Evolutionary conservation across 2,888 invertebrate genomes (phyloP).

Genomic region (Strigamia transsilvanica): DNA sequence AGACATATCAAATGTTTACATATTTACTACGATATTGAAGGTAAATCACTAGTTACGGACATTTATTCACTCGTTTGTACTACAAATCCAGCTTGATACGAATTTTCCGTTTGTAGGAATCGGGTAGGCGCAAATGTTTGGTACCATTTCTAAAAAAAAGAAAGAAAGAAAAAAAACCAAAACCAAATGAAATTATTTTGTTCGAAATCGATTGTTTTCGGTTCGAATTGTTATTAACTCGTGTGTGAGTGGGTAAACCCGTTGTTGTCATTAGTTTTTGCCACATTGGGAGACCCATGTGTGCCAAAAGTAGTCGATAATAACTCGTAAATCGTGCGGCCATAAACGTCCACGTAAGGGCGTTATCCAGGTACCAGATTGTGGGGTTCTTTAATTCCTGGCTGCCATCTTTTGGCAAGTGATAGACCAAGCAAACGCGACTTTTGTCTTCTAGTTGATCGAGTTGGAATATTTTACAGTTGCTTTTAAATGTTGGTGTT

Average conservation of each 20-base stretch:
- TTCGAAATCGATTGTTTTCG: not conserved
- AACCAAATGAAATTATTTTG: constrained; percentile 19
- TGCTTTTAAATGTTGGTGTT: constrained; percentile 39
- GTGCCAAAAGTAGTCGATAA: constrained; percentile 11
- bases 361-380: constrained; percentile 37
- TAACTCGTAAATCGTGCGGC: constrained; percentile 9
- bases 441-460: constrained; percentile 19
- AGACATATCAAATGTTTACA: constrained; percentile 5
- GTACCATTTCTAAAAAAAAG: constrained; percentile 12
- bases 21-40: not conserved
- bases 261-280: constrained; percentile 26
- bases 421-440: constrained; percentile 46
- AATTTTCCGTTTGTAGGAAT: not conserved
- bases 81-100: constrained; percentile 15
- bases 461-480: constrained; percentile 41
- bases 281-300: constrained; percentile 43
- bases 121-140: constrained; percentile 18
- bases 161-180: not conserved
- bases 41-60: not conserved
- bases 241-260: constrained; percentile 12
- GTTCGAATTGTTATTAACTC: not conserved
- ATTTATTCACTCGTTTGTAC: constrained; percentile 11
- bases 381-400: constrained; percentile 6
- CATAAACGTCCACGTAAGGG: not conserved
- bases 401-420: constrained; percentile 6